Evolutionary conservation across 2,113 vertebrate genomes (phyloP).

Genomic region (Strigops habroptila): DNA sequence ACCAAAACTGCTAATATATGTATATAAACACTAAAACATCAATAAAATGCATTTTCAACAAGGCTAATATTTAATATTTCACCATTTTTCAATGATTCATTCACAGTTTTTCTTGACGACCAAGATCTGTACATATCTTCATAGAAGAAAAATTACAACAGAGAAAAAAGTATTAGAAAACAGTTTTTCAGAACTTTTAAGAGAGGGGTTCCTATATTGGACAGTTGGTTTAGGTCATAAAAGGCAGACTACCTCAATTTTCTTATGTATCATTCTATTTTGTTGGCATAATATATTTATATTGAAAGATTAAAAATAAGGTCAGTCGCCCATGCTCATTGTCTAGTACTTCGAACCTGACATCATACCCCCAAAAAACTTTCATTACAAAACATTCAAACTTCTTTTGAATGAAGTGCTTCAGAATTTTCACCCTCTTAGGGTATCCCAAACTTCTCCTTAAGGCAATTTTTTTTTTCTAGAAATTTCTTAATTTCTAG

Average conservation of each 20-base stretch:
- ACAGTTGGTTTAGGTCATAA: background rate
- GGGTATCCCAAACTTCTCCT: background rate
- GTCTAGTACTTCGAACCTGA: background rate
- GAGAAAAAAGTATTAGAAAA: background rate
- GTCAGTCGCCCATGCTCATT: background rate
- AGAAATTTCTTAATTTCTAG: background rate
- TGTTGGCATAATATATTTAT: background rate
- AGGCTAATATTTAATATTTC: background rate
- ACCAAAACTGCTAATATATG: background rate
- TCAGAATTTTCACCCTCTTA: background rate
- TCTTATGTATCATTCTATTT: background rate
- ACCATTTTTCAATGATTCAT: background rate
- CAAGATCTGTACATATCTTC: background rate
- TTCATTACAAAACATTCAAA: background rate
- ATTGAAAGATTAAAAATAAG: background rate
- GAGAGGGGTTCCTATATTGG: background rate
- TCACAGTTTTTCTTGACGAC: background rate
- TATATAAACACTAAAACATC: background rate
- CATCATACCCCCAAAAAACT: background rate
- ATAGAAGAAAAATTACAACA: background rate
- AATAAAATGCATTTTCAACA: background rate
- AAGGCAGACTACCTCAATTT: background rate
- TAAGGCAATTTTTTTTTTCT: background rate
- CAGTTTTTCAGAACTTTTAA: background rate
- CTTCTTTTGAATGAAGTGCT: background rate